Base-by-base conservation (phyloP, 2,113 vertebrate genomes). In the Romanogobio albipinnatus region DNA sequence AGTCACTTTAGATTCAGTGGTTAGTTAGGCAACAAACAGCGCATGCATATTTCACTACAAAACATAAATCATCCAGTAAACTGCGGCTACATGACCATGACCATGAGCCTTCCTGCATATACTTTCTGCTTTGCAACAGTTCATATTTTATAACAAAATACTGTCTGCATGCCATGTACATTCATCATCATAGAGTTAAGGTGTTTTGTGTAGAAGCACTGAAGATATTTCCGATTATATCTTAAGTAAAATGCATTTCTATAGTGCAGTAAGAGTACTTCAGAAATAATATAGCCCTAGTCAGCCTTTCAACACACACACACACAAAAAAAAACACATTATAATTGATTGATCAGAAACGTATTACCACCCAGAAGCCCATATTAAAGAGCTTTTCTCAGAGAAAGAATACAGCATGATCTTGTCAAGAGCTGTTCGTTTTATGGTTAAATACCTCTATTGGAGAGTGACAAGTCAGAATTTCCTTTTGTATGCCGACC, bases 61-160 rank as follows among this genome's bases (percentile, higher is more conserved):
- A 61, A 26, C 76, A 61, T 62, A 79, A 77, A 79, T 45, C 56
- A 79, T 22, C 39, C 22, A 78, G 59, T 79, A n/a, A 43, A 43
- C 36, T 79, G 47, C 47, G 22, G 22, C 56, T 56, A 76, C 15
- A 53, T 5, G 68, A 70, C 66, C 45, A 51, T 15, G 66, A 70
- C 66, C 24, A 45, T 14, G 3, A 61, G 36, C 39, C 15, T 56
- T 53, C 11, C 17, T 33, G 4, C 29, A 53, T 53, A 24, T 22
- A 76, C 74, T 26, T 56, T 76, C 15, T 53, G 49, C 8, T 61
- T 62, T 62, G 5, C 3, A 61, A 9, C 7, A 24, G 61, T 45
- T 59, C 24, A 59, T 61, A 61, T 43, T 61, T 58, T 39, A 39
- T 39, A 24, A n/a, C 19, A 43, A 43, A 78, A 78, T 6, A 59